phyloP scores from a whole-genome alignment of 2,797 vertebrate species.

The Gambelia wislizenii region DNA sequence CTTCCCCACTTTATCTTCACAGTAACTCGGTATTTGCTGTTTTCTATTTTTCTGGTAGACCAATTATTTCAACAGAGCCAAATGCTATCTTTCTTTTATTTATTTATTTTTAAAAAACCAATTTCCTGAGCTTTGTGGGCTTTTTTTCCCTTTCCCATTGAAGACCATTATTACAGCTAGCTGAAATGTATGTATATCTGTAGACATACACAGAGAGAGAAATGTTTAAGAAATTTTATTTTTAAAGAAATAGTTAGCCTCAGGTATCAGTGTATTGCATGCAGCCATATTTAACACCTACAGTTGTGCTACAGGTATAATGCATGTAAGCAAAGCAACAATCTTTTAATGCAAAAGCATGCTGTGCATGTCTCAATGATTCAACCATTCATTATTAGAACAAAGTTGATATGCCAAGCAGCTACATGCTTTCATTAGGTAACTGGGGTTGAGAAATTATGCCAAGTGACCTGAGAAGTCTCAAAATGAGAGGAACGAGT shows the following conservation, averaged over 20 bases:
- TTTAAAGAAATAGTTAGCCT: constrained; percentile 70
- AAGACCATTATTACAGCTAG: constrained; percentile 65
- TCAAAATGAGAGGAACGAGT: neutral
- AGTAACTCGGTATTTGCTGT: neutral
- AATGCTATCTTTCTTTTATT: neutral
- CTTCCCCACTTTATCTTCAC: no score
- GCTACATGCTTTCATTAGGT: neutral
- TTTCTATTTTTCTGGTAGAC: neutral
- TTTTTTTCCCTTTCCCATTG: constrained; percentile 3
- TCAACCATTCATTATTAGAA: constrained; percentile 21
- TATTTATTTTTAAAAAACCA: constrained; percentile 45
- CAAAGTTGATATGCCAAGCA: neutral
- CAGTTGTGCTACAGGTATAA: constrained; percentile 50
- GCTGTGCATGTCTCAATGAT: constrained; percentile 70
- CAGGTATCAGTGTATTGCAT: constrained; percentile 76
- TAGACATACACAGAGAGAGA: constrained; percentile 8
- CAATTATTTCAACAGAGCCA: neutral
- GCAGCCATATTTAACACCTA: constrained; percentile 69
- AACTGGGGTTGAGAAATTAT: constrained; percentile 25
- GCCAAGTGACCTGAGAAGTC: constrained; percentile 36
- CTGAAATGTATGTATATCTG: constrained; percentile 58
- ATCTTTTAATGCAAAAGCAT: constrained; percentile 62
- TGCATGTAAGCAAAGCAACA: constrained; percentile 72
- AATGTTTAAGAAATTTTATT: neutral
- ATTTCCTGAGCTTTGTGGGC: constrained; percentile 17